These are phyloP conservation scores for Torymus aiolomorphi DNA, from an alignment of 2,888 invertebrate genomes.

Conservation along the genomic window DNA sequence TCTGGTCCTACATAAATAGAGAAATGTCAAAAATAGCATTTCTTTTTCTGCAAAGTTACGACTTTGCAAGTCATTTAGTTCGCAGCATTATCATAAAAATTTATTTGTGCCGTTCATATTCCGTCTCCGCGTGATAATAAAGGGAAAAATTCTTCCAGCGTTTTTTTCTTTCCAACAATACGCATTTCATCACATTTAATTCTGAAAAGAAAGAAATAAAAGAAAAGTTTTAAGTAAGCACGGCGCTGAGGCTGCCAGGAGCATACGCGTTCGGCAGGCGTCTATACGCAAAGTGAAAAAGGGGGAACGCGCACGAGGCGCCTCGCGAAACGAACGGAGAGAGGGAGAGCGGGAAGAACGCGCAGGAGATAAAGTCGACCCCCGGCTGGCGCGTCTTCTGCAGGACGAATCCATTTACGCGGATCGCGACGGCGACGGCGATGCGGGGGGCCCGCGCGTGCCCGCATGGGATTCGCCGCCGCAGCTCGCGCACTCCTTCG, in stretches of 20 bases:
- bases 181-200: neutral
- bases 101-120: neutral
- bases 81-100: no score
- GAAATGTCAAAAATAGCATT: no score
- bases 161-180: neutral
- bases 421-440: slow-evolving; percentile 9
- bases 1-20: no score
- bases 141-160: neutral
- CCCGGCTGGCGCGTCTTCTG: neutral
- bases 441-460: neutral
- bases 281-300: neutral
- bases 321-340: neutral
- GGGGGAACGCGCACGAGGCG: neutral
- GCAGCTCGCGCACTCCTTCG: neutral
- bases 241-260: neutral
- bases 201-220: neutral
- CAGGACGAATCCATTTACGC: slow-evolving; percentile 40
- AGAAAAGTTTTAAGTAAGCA: neutral
- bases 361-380: slow-evolving; percentile 15
- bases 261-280: neutral
- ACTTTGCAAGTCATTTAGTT: no score
- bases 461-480: slow-evolving; percentile 23
- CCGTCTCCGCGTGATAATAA: neutral
- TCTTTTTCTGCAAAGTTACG: no score
- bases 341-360: no score